A percentile compares a stretch with the other conserved stretches of the same genome.
Evolutionary conservation across 1,140 invertebrate genomes (phyloP).

Genomic region (Cataglyphis hispanica): DNA sequence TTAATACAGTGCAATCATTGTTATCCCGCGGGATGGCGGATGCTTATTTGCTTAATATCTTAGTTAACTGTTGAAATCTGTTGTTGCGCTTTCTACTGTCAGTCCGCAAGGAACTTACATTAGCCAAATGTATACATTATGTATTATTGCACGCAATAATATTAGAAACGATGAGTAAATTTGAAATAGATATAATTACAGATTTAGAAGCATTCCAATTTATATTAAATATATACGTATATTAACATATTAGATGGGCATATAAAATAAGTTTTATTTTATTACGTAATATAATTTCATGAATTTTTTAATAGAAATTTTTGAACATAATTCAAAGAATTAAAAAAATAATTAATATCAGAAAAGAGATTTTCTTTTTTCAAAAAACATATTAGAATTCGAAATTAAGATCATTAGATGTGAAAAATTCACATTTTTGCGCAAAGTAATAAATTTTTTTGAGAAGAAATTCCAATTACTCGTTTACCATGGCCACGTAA

Average conservation of each 20-base stretch:
- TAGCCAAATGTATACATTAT: background rate
- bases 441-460: background rate
- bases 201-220: background rate
- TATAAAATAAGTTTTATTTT: background rate
- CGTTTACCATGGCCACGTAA: background rate
- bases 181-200: background rate
- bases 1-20: slow-evolving; percentile 63
- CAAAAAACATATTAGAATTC: background rate
- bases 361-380: background rate
- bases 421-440: background rate
- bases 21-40: slow-evolving; percentile 54
- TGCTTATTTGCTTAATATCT: slow-evolving; percentile 62
- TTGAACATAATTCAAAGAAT: background rate
- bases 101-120: background rate
- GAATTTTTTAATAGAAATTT: background rate
- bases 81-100: slow-evolving; percentile 24
- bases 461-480: background rate
- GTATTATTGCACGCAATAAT: background rate
- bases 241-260: background rate
- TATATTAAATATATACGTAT: background rate
- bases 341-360: background rate
- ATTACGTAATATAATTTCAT: background rate
- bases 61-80: slow-evolving; percentile 35
- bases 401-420: background rate
- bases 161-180: background rate